Base-by-base conservation (phyloP, 2,888 invertebrate genomes). In the Pocota personata region DNA sequence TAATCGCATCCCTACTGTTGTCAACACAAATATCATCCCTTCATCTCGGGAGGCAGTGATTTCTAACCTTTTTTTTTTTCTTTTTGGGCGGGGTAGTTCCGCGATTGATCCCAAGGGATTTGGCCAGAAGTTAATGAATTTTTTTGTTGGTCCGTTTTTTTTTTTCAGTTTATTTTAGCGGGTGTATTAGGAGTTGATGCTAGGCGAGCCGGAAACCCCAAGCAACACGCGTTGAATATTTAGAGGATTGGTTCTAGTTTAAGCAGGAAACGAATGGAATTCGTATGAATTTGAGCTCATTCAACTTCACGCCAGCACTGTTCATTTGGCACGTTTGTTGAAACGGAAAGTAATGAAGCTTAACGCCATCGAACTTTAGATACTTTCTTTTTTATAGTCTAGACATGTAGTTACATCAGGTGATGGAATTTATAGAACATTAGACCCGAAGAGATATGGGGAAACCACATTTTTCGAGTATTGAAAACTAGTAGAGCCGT, bases 1-100 rank as follows among this genome's bases (percentile, higher is more conserved):
- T 84, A 79, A 84, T 79, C 69, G 79, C 48, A 64, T 62, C 48
- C 72, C 69, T 32, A 69, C 67, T 58, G 50, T 69, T 84, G 66
- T 75, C 60, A 73, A 77, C 58, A 58, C 27, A 75, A 77, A 69
- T 46, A 77, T 76, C 57, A 40, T 77, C 24, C 21, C 62, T 35
- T 67, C 32, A n/a, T 14, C 52, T 40, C 27, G 14, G 21, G n/a
- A 48, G 5, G 37, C 55, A 6, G 30, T 58, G 48, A 60, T 60
- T 78, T 16, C n/a, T 66, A 58, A 62, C 57, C 50, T 82, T 50
- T 75, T 62, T 5, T 52, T 32, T 55, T 3, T n/a, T 10, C 2
- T 19, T 12, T 7, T 7, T 19, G 24, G 35, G 24, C 21, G 43
- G 16, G 5, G n/a, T 4, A n/a, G 46, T 40, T 8, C 27, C 37